A percentile compares a stretch with the other conserved stretches of the same genome.
These are phyloP conservation scores for Pandemis heparana DNA, from an alignment of 2,888 invertebrate genomes.

Conservation along the genomic window DNA sequence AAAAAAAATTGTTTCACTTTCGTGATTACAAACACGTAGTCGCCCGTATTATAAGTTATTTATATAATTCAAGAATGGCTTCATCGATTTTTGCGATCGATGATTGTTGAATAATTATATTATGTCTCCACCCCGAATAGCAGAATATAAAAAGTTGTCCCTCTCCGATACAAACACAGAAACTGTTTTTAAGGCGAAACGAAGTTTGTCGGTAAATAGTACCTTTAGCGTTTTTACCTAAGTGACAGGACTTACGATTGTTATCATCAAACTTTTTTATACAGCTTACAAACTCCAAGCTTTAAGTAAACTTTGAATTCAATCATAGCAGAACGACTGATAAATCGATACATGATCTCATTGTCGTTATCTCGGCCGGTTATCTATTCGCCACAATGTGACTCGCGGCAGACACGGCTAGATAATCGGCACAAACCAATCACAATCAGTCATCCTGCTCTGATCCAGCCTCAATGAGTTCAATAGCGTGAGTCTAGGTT, in stretches of 20 bases:
- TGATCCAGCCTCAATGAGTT: conserved; percentile 43
- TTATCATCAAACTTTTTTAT: not conserved
- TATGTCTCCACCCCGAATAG: too few relatives aligned
- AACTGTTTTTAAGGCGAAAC: too few relatives aligned
- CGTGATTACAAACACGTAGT: too few relatives aligned
- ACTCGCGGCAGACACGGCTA: conserved; percentile 40
- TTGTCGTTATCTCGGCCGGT: conserved; percentile 36
- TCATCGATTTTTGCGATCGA: too few relatives aligned
- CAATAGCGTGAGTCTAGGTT: conserved; percentile 39
- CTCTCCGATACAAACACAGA: too few relatives aligned
- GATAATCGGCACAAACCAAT: conserved; percentile 42
- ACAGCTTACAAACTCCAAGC: not conserved
- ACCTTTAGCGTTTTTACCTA: too few relatives aligned
- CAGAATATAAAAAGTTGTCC: too few relatives aligned
- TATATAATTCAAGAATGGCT: too few relatives aligned
- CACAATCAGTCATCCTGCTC: conserved; percentile 42
- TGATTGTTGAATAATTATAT: too few relatives aligned
- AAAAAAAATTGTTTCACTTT: too few relatives aligned
- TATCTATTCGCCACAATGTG: conserved; percentile 39
- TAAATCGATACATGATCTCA: conserved; percentile 43
- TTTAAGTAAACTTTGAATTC: conserved; percentile 4
- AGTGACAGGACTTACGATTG: not conserved
- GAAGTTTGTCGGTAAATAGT: too few relatives aligned
- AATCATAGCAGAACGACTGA: conserved; percentile 34
- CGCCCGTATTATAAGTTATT: too few relatives aligned